Base-by-base conservation (phyloP, 2,888 invertebrate species). In the Cinara cedri region DNA sequence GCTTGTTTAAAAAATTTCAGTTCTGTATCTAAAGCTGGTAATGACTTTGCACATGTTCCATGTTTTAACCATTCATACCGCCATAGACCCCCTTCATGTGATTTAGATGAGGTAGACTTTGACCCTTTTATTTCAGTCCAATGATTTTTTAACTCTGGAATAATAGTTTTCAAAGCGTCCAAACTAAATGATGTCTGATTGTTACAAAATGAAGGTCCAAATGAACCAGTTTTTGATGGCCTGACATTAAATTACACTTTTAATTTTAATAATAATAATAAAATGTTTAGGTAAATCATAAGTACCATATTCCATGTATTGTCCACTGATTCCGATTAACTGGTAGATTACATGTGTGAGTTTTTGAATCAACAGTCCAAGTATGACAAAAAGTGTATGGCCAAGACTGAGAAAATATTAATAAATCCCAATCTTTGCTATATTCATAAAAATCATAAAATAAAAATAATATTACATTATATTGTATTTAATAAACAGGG, bases 351-450 rank as follows among this genome's bases (percentile, higher is more conserved):
- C 94, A 95, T 1, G 88, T 87, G 83, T 92, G 90, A 16, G 81
- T 82, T 11, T 74, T 65, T 11, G 81, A 81, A 63, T 82, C 81
- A 51, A 82, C 81, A 72, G 82, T 81, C 93, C 93, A 94, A 82
- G 89, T 87, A 60, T 88, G 88, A 84, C 94, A 94, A 2, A 90
- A 88, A 0, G 91, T 91, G 60, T 89, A 87, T 0, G 94, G 93
- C 94, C 94, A 95, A 83, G 90, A 89, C 85, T 94, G 94, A 0
- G 93, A 92, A 84, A 93, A 95, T 81, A 94, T 90, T 13, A 95
- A 84, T 63, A 92, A 86, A 85, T 95, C 94, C 90, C 92, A 94
- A 16, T 89, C 87, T 60, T 87, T 72, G 10, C 72, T 60, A 44
- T 46, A 55, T 16, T 0, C 46, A 26, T 46, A 6, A n/a, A 72